phyloP scores from a whole-genome alignment of 2,888 invertebrate species.

The Andrena hattorfiana region DNA sequence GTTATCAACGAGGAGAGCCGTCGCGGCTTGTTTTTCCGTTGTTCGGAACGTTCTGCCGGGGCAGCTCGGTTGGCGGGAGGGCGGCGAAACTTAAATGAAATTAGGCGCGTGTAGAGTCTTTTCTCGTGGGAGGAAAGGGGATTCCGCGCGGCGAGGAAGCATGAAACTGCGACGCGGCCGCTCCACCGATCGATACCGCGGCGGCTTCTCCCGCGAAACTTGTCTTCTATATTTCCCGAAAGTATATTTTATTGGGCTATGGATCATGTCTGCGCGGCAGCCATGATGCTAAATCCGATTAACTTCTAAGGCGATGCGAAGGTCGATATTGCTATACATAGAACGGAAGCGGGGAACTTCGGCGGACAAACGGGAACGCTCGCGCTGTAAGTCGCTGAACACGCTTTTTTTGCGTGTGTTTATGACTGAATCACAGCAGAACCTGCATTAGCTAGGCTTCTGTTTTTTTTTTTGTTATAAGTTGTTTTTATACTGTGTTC shows the following conservation, averaged over 20 bases:
- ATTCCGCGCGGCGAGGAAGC: conserved; percentile 28
- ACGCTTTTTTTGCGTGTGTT: neutral
- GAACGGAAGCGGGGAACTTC: conserved; percentile 43
- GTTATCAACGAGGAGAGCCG: conserved; percentile 14
- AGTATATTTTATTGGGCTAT: conserved; percentile 65
- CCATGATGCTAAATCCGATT: conserved; percentile 69
- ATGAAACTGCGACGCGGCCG: conserved; percentile 32
- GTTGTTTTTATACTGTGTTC: too few species aligned
- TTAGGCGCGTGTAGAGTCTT: conserved; percentile 40
- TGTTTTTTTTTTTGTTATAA: too few species aligned
- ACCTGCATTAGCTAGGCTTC: too few species aligned
- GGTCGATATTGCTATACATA: conserved; percentile 67
- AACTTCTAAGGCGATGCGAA: conserved; percentile 69
- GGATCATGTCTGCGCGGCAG: conserved; percentile 59
- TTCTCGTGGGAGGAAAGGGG: conserved; percentile 31
- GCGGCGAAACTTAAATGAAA: conserved; percentile 35
- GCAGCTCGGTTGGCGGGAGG: neutral
- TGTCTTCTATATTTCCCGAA: conserved; percentile 55
- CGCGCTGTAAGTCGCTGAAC: conserved; percentile 29
- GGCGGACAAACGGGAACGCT: conserved; percentile 39
- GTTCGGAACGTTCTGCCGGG: conserved; percentile 13
- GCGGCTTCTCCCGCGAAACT: conserved; percentile 47
- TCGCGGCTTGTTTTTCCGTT: conserved; percentile 20
- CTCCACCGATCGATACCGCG: conserved; percentile 53
- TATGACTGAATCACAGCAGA: neutral